These are phyloP conservation scores for Kobus ellipsiprymnus DNA, from an alignment of 2,113 vertebrate species.

Conservation along the genomic window DNA sequence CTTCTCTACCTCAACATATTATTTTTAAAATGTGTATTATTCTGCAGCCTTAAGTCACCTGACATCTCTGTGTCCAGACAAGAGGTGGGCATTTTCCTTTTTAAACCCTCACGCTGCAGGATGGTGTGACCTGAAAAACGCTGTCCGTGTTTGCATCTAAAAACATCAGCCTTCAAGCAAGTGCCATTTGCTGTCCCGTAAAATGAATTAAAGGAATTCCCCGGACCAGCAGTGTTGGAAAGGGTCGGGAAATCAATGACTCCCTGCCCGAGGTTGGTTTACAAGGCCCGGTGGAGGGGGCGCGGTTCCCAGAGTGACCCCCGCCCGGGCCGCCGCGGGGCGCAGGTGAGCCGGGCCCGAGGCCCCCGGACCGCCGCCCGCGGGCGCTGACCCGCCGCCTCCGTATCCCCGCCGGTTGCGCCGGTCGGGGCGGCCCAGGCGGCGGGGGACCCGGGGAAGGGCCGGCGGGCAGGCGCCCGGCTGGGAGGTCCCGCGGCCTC, in stretches of 20 bases:
- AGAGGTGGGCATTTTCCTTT: neutral
- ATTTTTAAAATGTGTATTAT: neutral
- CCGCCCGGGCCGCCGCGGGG: fast-evolving
- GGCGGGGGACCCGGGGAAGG: neutral
- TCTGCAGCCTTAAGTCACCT: neutral
- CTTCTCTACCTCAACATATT: neutral
- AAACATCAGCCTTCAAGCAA: neutral
- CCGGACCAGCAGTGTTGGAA: neutral
- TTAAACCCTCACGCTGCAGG: neutral
- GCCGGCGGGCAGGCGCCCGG: neutral
- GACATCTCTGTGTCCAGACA: neutral
- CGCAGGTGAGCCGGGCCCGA: neutral
- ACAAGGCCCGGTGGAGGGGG: neutral
- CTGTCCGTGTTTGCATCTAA: neutral
- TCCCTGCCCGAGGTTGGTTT: fast-evolving
- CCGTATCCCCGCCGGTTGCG: neutral
- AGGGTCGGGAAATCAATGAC: neutral
- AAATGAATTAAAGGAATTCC: neutral
- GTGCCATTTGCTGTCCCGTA: neutral
- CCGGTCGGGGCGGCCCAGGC: neutral
- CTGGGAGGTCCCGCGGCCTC: conserved; percentile 51
- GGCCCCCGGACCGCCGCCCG: neutral
- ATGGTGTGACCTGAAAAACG: neutral
- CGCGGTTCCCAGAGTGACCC: neutral
- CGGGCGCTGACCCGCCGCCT: neutral